Conservation (phyloP, 2,888 invertebrate species). For the Ophion obscuratus region DNA sequence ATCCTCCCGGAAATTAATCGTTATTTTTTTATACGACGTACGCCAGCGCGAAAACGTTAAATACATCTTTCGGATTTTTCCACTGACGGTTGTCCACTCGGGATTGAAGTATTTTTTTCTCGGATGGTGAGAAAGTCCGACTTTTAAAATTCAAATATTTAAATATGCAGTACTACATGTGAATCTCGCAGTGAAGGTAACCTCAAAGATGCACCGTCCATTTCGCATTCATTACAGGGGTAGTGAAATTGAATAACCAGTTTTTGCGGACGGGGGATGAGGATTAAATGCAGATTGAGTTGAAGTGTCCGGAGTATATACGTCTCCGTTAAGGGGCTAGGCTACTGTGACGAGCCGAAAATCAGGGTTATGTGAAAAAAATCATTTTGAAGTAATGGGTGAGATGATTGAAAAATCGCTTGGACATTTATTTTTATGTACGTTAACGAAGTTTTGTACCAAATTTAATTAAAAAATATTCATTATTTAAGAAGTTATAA, state of each 20-base stretch:
- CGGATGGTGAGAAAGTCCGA: no score
- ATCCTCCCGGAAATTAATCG: neutral
- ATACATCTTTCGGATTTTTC: neutral
- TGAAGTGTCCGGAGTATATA: neutral
- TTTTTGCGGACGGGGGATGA: neutral
- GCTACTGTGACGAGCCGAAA: no score
- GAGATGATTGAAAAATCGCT: no score
- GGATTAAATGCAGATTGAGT: neutral
- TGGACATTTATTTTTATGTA: no score
- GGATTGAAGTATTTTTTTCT: no score
- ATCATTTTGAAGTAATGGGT: no score
- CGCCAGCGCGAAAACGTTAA: neutral
- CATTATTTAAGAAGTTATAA: no score
- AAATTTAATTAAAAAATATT: no score
- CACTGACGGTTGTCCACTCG: no score
- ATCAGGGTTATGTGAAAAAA: no score
- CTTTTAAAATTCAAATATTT: no score
- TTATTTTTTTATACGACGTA: neutral
- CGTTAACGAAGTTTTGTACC: no score
- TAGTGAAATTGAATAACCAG: neutral
- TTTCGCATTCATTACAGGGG: neutral
- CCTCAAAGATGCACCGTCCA: neutral
- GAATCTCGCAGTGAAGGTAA: neutral
- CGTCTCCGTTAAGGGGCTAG: neutral
- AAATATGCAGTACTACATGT: neutral